These are phyloP conservation scores for Scaptomyza montana DNA, from an alignment of 1,140 invertebrate genomes.

Conservation along the genomic window DNA sequence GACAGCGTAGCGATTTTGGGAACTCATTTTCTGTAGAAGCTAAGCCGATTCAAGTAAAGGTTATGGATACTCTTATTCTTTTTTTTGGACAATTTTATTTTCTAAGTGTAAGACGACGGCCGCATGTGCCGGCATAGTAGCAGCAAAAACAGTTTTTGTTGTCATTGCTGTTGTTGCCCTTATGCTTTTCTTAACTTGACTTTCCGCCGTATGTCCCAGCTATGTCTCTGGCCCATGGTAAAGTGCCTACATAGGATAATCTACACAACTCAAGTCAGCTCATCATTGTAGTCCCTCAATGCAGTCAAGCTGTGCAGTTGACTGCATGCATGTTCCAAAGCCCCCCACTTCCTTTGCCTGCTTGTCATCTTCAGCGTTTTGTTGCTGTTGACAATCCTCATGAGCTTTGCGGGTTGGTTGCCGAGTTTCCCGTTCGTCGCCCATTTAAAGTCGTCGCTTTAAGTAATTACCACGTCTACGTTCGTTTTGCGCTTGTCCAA, in stretches of 20 bases:
- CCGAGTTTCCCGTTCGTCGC: conserved; percentile 40
- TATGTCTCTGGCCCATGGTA: conserved; percentile 45
- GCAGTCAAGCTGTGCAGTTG: conserved; percentile 76
- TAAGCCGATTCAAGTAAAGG: too few relatives aligned
- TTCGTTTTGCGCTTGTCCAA: conserved; percentile 16
- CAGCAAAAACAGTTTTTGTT: not conserved
- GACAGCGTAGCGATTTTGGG: too few relatives aligned
- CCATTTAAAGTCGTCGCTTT: conserved; percentile 48
- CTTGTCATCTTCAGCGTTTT: conserved; percentile 34
- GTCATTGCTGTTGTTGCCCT: conserved; percentile 20
- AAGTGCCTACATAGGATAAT: conserved; percentile 80
- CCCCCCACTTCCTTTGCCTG: conserved; percentile 1
- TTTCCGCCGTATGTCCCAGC: conserved; percentile 21
- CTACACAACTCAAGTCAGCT: conserved; percentile 71
- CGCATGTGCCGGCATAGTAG: conserved; percentile 22
- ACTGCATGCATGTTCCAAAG: conserved; percentile 34
- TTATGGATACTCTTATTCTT: too few relatives aligned
- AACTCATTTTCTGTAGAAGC: too few relatives aligned
- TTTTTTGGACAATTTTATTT: too few relatives aligned
- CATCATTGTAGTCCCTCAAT: conserved; percentile 63
- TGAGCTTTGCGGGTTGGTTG: conserved; percentile 52
- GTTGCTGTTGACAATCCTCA: conserved; percentile 43
- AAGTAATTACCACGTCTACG: conserved; percentile 71
- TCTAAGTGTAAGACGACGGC: conserved; percentile 21
- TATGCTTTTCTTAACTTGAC: conserved; percentile 43